Evolutionary conservation across 1,140 invertebrate species (phyloP).

Genomic region (Drosophila rufa): DNA sequence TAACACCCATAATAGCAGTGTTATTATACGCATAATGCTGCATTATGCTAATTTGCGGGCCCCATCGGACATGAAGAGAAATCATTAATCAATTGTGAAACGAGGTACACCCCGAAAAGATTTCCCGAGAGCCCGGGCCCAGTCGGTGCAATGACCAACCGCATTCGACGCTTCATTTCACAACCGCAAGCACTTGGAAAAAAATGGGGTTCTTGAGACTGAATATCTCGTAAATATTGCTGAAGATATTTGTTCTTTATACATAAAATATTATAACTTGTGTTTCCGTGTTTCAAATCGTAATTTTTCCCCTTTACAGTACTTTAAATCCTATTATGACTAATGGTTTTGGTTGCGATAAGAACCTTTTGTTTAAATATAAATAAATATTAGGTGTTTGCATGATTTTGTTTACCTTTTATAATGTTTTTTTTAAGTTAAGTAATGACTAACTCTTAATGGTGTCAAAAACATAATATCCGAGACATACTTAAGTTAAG

Average conservation of each 20-base stretch:
- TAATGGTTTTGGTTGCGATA: neutral
- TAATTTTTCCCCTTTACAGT: neutral
- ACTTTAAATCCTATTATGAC: neutral
- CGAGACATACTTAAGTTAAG: neutral
- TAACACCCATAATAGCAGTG: conserved; percentile 68
- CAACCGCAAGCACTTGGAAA: conserved; percentile 30
- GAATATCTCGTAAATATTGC: neutral
- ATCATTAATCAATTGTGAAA: conserved; percentile 81
- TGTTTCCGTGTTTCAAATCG: neutral
- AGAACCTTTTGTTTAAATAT: neutral
- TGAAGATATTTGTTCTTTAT: neutral
- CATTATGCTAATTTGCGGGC: conserved; percentile 72
- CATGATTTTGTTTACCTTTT: neutral
- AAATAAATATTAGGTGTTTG: neutral
- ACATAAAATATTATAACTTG: neutral
- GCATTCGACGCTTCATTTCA: conserved; percentile 39
- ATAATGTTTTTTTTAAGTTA: neutral
- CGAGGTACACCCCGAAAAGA: conserved; percentile 45
- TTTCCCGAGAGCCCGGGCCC: conserved; percentile 17
- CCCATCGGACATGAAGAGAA: conserved; percentile 50
- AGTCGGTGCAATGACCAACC: conserved; percentile 74
- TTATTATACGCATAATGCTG: conserved; percentile 75
- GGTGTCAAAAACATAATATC: neutral
- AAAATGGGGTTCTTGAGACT: neutral
- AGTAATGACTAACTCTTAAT: neutral